Base-by-base conservation (phyloP, 2,113 vertebrate species). In the Synchiropus splendidus region DNA sequence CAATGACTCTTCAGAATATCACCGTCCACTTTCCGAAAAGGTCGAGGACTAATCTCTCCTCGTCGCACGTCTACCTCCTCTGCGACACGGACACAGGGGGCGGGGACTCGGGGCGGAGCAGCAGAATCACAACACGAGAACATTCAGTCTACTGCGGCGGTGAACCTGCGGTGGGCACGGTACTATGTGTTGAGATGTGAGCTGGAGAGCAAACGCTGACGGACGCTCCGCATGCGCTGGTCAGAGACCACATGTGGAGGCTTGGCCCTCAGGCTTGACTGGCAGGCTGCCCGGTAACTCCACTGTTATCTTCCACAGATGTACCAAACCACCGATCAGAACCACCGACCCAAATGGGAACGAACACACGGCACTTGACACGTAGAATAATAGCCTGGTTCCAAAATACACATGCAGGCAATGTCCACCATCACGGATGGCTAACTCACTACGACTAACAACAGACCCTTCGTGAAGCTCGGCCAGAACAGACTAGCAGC, bases 231-330 rank as follows among this genome's bases (percentile, higher is more conserved):
- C 73, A 41, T 42, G 42, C 54, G 52, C 63, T 60, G 58, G 62
- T 72, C 57, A 49, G 55, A 63, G 71, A 65, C 54, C 12, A 21
- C 6, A 9, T 9, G 39, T 4, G 12, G n/a, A 2, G 18, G 18
- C 4, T 16, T 10, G 39, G 18, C 9, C 18, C 64, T 73, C 67
- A 58, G 62, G 75, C 63, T 73, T 71, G 77, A 70, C 55, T 58
- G 75, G 67, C 80, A 74, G 77, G 75, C 74, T 70, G 63, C 71
- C 72, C 77, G 78, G 70, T 78, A 75, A 83, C 78, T 72, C 71
- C 72, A 78, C 72, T 78, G 74, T 80, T 27, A 83, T 83, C 81
- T 83, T 83, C 81, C 81, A 83, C 81, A 83, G 81, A 83, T 83
- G 79, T 79, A 81, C 75, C 75, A 74, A 78, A 76, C 77, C 79